Evolutionary conservation across 2,113 vertebrate species (phyloP).

Genomic region (Rhagologus leucostigma): DNA sequence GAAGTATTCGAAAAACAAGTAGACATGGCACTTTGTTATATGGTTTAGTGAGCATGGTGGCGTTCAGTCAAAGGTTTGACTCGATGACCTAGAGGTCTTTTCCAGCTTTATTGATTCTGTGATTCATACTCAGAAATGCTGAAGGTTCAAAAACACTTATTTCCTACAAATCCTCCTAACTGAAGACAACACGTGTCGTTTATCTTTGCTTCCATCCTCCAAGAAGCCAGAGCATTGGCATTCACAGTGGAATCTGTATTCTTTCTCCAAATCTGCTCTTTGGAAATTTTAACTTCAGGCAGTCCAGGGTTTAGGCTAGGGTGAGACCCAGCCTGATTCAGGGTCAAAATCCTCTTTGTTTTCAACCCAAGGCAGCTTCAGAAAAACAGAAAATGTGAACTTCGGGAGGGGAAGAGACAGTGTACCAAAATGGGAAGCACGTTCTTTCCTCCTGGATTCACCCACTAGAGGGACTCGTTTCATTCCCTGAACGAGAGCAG

Average conservation of each 20-base stretch:
- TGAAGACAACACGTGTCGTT: neutral
- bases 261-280: neutral
- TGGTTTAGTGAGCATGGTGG: neutral
- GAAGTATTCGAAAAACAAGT: neutral
- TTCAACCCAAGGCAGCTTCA: neutral
- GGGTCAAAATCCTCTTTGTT: neutral
- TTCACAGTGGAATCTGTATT: neutral
- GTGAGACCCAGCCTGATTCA: neutral
- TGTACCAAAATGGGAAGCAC: neutral
- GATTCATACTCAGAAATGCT: neutral
- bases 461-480: neutral
- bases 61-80: rapidly evolving
- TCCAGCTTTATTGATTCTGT: neutral
- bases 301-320: neutral
- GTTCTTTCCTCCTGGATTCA: neutral
- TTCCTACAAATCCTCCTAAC: neutral
- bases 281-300: neutral
- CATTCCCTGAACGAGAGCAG: neutral
- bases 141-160: neutral
- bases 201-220: neutral
- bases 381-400: neutral
- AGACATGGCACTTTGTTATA: neutral
- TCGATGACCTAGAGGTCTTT: neutral
- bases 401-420: neutral
- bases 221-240: neutral